phyloP scores from a whole-genome alignment of 2,888 invertebrate genomes.

The Trichogramma evanescens region DNA sequence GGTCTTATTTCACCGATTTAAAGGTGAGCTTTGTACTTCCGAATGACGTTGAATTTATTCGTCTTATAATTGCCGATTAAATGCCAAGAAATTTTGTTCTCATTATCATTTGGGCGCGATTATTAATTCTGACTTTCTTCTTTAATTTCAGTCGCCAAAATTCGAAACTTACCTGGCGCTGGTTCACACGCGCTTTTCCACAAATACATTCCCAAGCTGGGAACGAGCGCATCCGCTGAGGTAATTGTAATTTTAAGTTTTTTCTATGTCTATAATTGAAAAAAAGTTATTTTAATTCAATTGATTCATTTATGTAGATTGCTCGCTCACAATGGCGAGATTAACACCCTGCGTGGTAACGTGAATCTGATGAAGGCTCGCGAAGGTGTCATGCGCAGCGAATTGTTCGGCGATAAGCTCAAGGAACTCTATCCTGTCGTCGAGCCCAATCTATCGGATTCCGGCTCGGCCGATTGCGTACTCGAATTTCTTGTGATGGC shows the following conservation, averaged over 20 bases:
- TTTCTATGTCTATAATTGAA: neutral
- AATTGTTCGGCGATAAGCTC: constrained; percentile 73
- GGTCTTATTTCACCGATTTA: constrained; percentile 66
- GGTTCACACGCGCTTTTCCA: constrained; percentile 97
- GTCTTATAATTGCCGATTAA: neutral
- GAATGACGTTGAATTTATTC: neutral
- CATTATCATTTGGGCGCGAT: neutral
- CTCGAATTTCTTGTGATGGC: constrained; percentile 93
- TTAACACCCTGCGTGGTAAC: constrained; percentile 97
- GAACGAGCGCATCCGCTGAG: constrained; percentile 96
- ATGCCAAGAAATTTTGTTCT: neutral
- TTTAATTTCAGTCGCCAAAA: constrained; percentile 61
- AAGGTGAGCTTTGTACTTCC: constrained; percentile 34
- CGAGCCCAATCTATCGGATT: constrained; percentile 95
- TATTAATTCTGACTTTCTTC: constrained; percentile 7
- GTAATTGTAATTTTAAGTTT: constrained; percentile 46
- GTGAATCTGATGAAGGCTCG: constrained; percentile 98
- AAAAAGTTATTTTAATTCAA: neutral
- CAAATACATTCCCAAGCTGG: constrained; percentile 99
- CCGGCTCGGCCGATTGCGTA: constrained; percentile 95
- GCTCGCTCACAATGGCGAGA: constrained; percentile 98
- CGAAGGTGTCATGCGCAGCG: constrained; percentile 93
- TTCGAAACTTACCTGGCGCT: constrained; percentile 93
- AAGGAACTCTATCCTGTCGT: constrained; percentile 92
- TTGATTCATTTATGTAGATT: constrained; percentile 51